phyloP scores from a whole-genome alignment of 2,797 vertebrate genomes.

The Protonibea diacanthus region DNA sequence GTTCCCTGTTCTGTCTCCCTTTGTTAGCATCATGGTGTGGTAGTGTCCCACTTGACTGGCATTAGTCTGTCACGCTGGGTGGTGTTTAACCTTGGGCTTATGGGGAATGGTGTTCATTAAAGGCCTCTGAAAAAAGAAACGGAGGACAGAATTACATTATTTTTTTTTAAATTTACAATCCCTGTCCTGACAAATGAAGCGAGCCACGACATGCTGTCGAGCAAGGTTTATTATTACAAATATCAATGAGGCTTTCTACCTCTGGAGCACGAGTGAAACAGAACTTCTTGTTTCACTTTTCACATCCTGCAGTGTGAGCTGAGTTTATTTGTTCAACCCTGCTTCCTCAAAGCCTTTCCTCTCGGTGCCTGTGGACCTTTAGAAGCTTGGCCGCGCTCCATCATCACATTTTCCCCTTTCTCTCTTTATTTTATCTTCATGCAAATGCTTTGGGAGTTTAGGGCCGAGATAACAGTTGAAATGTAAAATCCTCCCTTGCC shows the following conservation, averaged over 20 bases:
- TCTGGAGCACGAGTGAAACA: neutral
- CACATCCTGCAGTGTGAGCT: neutral
- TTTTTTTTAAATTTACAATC: neutral
- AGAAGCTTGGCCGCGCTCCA: constrained; percentile 21
- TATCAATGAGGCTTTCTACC: neutral
- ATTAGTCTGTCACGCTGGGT: too few relatives aligned
- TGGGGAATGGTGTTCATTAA: too few relatives aligned
- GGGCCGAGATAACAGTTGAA: constrained; percentile 44
- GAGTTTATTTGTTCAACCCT: neutral
- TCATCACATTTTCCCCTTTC: constrained; percentile 8
- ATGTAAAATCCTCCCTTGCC: constrained; percentile 63
- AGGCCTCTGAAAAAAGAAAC: neutral
- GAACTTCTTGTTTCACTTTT: constrained; percentile 5
- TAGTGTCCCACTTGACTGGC: too few relatives aligned
- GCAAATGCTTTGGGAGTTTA: constrained; percentile 44
- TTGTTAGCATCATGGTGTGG: neutral
- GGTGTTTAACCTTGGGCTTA: too few relatives aligned
- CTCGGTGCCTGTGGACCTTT: constrained; percentile 14
- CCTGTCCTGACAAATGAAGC: neutral
- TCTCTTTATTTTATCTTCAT: constrained; percentile 24
- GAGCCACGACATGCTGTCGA: neutral
- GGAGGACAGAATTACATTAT: neutral
- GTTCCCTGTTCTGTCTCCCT: neutral
- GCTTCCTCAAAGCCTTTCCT: neutral
- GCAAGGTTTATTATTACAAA: neutral